Evolutionary conservation across 2,113 vertebrate genomes (phyloP), one percentile per base, ranked within the genome.

Genomic region (Elgaria multicarinata): DNA sequence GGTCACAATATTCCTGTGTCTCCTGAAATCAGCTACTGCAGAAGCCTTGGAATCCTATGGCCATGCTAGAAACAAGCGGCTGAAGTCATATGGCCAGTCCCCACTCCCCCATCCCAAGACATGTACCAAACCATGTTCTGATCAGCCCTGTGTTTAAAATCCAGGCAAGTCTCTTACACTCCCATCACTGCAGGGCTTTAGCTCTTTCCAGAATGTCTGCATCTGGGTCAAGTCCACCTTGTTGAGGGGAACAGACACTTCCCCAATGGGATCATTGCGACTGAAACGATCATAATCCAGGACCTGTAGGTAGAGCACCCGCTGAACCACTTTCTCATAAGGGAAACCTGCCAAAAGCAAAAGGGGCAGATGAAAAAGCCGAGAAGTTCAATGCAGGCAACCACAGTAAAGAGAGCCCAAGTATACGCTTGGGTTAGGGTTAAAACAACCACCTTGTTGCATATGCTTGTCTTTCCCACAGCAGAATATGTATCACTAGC

Each of bases 181-280:
- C 97, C 99, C 99, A n/a, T 99, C 99, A 0, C 98, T 99, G 97
- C 99, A 99, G 36, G 99, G 99, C 95, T 99, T 99, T 93, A 99
- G 97, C 91, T 99, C 99, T 97, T 99, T 99, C 99, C 99, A 99
- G 97, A 99, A 98, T 76, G 99, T 98, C 97, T 99, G 99, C 98
- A 99, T 99, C 97, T 99, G 98, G 72, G 98, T 98, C 95, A 99
- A 97, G 95, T 99, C 99, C 95, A 99, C 97, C 96, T 99, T 99
- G 97, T 99, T 99, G 95, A 99, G 98, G 0, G 99, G 99, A 94
- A 99, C 97, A 94, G 98, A 99, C 90, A 99, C 99, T 95, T 99
- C 99, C 86, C 99, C 99, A 0, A 99, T 99, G 89, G 99, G 99
- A 94, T 99, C 99, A 0, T 99, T 99, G 89, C 99, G 98, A 95